phyloP scores from a whole-genome alignment of 2,113 vertebrate species.

The Carassius gibelio region DNA sequence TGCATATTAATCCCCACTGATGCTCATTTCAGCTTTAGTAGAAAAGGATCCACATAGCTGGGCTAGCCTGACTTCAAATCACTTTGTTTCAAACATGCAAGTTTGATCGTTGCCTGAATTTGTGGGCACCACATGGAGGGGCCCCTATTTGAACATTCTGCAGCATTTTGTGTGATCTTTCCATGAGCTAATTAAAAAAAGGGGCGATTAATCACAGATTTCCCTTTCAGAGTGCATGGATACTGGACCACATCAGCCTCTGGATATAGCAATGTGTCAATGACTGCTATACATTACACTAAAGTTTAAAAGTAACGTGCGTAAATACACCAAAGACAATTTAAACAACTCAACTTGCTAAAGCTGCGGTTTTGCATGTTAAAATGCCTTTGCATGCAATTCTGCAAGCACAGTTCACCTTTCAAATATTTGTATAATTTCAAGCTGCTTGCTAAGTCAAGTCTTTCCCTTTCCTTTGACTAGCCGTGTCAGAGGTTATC shows the following conservation, averaged over 20 bases:
- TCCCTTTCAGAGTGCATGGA: slow-evolving; percentile 36
- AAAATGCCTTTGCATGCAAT: slow-evolving; percentile 6
- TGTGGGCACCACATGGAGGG: slow-evolving; percentile 44
- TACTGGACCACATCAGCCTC: slow-evolving; percentile 16
- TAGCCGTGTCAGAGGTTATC: slow-evolving; percentile 79
- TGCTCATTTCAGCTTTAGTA: slow-evolving; percentile 86
- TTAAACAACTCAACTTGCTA: neutral
- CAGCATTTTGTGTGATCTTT: slow-evolving; percentile 54
- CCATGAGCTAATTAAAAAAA: slow-evolving; percentile 57
- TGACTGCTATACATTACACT: slow-evolving; percentile 7
- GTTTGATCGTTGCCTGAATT: slow-evolving; percentile 61
- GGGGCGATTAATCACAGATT: slow-evolving; percentile 45
- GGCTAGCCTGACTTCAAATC: slow-evolving; percentile 62
- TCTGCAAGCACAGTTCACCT: slow-evolving; percentile 37
- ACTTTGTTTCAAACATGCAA: slow-evolving; percentile 59
- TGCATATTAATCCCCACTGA: slow-evolving; percentile 93
- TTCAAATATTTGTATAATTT: slow-evolving; percentile 48
- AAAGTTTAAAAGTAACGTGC: neutral
- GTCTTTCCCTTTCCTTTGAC: slow-evolving; percentile 56
- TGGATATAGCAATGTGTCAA: neutral
- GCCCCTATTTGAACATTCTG: slow-evolving; percentile 45
- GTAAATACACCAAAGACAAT: slow-evolving; percentile 16
- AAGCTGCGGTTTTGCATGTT: neutral
- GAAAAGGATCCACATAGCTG: slow-evolving; percentile 71
- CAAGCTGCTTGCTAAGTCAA: slow-evolving; percentile 37